phyloP scores from a whole-genome alignment of 1,140 invertebrate genomes.

The Drosophila sp. region DNA sequence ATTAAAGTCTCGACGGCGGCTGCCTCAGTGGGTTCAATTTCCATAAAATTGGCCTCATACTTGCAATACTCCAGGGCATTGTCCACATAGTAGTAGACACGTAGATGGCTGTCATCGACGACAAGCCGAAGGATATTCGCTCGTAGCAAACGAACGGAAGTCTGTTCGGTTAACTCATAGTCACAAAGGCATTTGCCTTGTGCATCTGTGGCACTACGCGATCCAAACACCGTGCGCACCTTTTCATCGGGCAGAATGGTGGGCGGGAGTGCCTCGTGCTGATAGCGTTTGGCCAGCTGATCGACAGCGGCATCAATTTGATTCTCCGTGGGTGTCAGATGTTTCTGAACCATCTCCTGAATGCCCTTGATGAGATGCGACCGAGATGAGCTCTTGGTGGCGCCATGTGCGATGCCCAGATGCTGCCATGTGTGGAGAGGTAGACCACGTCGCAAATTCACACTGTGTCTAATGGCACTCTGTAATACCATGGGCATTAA shows the following conservation, averaged over 20 bases:
- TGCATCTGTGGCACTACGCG: slow-evolving; percentile 87
- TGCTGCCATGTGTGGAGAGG: slow-evolving; percentile 90
- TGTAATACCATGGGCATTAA: slow-evolving; percentile 91
- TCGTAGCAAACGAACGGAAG: slow-evolving; percentile 88
- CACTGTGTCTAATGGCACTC: slow-evolving; percentile 88
- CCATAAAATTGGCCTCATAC: slow-evolving; percentile 90
- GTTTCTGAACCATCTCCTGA: slow-evolving; percentile 82
- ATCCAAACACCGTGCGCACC: slow-evolving; percentile 87
- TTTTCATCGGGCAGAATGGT: slow-evolving; percentile 87
- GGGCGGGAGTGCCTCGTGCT: slow-evolving; percentile 95
- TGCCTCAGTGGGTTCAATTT: slow-evolving; percentile 87
- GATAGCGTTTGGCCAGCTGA: slow-evolving; percentile 91
- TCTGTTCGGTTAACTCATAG: slow-evolving; percentile 88
- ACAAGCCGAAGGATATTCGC: slow-evolving; percentile 89
- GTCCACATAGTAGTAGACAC: slow-evolving; percentile 91
- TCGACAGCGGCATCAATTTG: slow-evolving; percentile 93
- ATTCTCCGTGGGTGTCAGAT: slow-evolving; percentile 83
- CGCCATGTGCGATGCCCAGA: slow-evolving; percentile 88
- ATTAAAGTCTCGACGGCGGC: slow-evolving; percentile 89
- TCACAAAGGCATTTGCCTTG: slow-evolving; percentile 86
- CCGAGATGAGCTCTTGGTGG: slow-evolving; percentile 84
- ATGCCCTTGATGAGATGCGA: slow-evolving; percentile 85
- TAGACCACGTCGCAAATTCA: slow-evolving; percentile 90
- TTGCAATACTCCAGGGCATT: slow-evolving; percentile 94
- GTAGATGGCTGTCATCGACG: slow-evolving; percentile 85